phyloP scores from a whole-genome alignment of 2,888 invertebrate genomes.

The Leucophenga montana region DNA sequence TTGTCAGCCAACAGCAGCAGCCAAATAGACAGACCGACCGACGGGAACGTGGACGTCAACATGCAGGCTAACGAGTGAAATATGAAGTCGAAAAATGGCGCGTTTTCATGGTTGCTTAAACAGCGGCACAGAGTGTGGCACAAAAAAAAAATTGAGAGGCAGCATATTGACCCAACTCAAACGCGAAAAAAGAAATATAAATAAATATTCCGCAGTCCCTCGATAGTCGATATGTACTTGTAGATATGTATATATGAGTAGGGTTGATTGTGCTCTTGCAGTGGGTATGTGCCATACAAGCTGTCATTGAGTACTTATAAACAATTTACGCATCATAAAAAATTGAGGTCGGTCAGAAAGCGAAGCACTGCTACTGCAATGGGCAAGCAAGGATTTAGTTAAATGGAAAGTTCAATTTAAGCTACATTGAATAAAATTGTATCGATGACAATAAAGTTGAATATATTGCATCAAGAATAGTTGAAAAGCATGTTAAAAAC shows the following conservation, averaged over 20 bases:
- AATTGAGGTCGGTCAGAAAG: not conserved
- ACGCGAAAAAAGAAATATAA: not conserved
- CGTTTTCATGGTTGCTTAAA: conserved; percentile 19
- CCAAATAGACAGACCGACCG: not conserved
- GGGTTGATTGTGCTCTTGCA: not conserved
- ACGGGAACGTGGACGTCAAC: not conserved
- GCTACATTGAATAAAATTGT: too few relatives aligned
- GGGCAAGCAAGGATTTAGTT: too few relatives aligned
- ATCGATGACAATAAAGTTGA: too few relatives aligned
- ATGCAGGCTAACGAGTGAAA: conserved; percentile 12
- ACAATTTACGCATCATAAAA: conserved; percentile 5
- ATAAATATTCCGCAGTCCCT: not conserved
- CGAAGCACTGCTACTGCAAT: too few relatives aligned
- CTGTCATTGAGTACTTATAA: conserved; percentile 15
- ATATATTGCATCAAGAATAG: too few relatives aligned
- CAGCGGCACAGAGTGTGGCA: not conserved
- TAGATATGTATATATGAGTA: not conserved
- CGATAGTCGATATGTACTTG: not conserved
- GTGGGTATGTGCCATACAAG: not conserved
- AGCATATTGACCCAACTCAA: conserved; percentile 20
- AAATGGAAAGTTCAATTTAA: too few relatives aligned
- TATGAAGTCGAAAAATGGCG: conserved; percentile 24
- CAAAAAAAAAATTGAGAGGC: too few relatives aligned
- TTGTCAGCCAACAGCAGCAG: conserved; percentile 15
- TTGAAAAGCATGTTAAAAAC: too few relatives aligned